These are phyloP conservation scores for Paratilapia polleni DNA, from an alignment of 2,113 vertebrate genomes.

Conservation along the genomic window DNA sequence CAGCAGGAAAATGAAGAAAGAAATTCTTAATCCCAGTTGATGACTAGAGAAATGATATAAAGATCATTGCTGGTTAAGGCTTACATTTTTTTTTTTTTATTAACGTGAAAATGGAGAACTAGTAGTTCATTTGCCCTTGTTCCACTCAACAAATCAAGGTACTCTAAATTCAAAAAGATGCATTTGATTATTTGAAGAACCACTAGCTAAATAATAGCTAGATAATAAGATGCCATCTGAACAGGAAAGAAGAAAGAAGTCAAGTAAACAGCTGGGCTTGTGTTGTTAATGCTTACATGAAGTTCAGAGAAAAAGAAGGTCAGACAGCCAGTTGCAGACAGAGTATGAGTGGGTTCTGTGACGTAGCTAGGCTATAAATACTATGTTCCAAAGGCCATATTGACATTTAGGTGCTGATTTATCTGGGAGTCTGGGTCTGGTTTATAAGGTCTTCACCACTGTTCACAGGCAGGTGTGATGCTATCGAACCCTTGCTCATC, in stretches of 20 bases:
- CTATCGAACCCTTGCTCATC: constrained; percentile 20
- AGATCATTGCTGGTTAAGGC: constrained; percentile 3
- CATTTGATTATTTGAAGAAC: background rate
- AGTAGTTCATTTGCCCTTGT: background rate
- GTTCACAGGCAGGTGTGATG: constrained; percentile 41
- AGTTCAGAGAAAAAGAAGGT: constrained; percentile 1
- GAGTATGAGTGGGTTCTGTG: constrained; percentile 35
- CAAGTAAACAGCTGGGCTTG: background rate
- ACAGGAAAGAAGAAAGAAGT: background rate
- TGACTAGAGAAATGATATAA: constrained; percentile 6
- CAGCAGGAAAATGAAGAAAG: background rate
- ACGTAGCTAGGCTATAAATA: constrained; percentile 64
- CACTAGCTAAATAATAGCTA: background rate
- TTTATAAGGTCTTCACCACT: constrained; percentile 54
- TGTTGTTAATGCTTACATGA: background rate
- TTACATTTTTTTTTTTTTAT: background rate
- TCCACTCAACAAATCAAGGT: constrained; percentile 10
- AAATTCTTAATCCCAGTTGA: constrained; percentile 33
- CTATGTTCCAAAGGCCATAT: constrained; percentile 67
- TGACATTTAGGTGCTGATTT: constrained; percentile 72
- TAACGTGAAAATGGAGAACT: constrained; percentile 9
- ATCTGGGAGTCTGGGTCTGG: constrained; percentile 51
- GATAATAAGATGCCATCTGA: background rate
- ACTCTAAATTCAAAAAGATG: background rate
- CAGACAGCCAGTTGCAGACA: constrained; percentile 6